These are phyloP conservation scores for Cryptoblepharus egeriae DNA, from an alignment of 2,797 vertebrate genomes.

Conservation along the genomic window DNA sequence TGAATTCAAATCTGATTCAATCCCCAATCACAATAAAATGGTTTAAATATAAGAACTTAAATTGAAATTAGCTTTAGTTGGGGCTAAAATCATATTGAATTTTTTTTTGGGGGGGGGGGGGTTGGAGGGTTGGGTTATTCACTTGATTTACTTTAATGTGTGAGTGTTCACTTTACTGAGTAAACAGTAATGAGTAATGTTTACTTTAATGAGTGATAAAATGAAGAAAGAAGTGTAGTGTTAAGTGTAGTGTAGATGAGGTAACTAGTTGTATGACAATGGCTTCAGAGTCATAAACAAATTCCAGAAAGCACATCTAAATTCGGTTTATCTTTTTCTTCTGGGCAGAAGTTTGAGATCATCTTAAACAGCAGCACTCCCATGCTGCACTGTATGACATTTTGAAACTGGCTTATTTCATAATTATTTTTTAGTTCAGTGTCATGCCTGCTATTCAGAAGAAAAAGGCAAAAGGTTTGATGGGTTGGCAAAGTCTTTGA, in stretches of 20 bases:
- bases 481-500: neutral
- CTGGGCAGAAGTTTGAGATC: neutral
- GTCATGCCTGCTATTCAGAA: neutral
- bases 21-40: no score
- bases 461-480: neutral
- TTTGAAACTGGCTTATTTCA: neutral
- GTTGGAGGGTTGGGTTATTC: no score
- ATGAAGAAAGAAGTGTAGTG: neutral
- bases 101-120: no score
- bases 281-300: neutral
- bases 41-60: no score
- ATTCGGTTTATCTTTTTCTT: neutral
- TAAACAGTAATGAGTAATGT: no score
- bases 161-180: no score
- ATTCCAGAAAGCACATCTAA: neutral
- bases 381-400: neutral
- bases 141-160: no score
- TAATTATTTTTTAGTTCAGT: neutral
- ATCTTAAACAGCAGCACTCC: neutral
- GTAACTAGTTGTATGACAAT: neutral
- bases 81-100: no score
- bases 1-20: no score
- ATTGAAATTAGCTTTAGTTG: no score
- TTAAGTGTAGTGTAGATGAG: neutral
- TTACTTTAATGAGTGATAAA: neutral